Conservation (phyloP, 2,888 invertebrate species). For the Julus scandinavius region DNA sequence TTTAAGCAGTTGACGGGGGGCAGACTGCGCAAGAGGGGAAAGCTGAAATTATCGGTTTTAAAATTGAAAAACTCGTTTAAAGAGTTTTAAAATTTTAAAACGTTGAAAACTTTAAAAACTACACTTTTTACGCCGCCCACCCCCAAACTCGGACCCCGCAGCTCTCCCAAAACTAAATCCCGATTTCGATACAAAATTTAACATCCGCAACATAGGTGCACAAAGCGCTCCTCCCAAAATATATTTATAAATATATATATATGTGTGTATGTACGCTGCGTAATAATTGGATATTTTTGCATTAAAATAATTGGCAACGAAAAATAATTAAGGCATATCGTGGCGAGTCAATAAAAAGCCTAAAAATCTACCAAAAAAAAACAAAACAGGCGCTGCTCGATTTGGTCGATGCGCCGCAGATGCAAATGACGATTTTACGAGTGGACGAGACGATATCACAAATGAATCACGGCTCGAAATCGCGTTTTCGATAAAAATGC, state of each 20-base stretch:
- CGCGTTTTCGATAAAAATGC: background rate
- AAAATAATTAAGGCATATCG: background rate
- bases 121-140: background rate
- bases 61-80: no score
- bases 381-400: background rate
- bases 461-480: background rate
- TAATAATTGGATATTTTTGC: background rate
- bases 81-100: no score
- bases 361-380: background rate
- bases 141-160: background rate
- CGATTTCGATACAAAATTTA: background rate
- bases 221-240: background rate
- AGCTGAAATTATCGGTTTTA: background rate
- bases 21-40: background rate
- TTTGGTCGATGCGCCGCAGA: background rate
- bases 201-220: background rate
- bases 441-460: background rate
- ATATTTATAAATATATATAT: background rate
- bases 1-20: background rate
- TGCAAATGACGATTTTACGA: no score
- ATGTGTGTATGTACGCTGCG: no score
- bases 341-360: background rate
- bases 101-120: no score
- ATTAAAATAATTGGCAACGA: background rate
- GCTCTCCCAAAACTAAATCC: no score